A percentile compares a stretch with the other conserved stretches of the same genome.
Conservation (phyloP, 1,140 invertebrate species). For the Aplysia californica region DNA sequence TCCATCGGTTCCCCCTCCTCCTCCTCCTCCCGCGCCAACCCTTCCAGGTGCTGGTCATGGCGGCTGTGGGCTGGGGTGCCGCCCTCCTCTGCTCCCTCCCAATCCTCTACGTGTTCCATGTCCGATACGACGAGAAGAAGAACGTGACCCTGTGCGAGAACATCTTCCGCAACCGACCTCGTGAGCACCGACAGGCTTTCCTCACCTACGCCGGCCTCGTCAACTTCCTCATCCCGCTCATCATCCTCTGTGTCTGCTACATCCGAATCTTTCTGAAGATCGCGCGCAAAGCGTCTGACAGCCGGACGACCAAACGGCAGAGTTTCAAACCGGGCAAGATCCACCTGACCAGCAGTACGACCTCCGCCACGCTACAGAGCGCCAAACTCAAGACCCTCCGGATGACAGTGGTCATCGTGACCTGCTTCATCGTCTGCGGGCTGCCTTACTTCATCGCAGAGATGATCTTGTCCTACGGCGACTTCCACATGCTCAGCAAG, state of each 20-base stretch:
- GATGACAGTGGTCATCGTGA: conserved; percentile 67
- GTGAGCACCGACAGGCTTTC: conserved; percentile 55
- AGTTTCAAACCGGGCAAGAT: conserved; percentile 45
- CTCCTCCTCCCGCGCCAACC: no score
- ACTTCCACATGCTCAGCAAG: conserved; percentile 43
- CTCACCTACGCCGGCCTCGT: conserved; percentile 57
- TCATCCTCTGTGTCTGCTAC: conserved; percentile 59
- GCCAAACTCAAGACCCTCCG: conserved; percentile 68
- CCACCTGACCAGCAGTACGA: conserved; percentile 58
- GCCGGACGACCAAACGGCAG: conserved; percentile 34
- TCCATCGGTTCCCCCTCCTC: no score
- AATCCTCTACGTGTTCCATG: conserved; percentile 57
- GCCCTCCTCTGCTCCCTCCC: conserved; percentile 53
- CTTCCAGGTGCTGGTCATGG: conserved; percentile 60
- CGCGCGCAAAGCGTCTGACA: conserved; percentile 53
- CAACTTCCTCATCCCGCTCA: conserved; percentile 59
- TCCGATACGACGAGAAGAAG: conserved; percentile 32
- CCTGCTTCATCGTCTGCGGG: conserved; percentile 60
- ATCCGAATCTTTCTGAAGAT: conserved; percentile 63
- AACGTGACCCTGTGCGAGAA: conserved; percentile 53
- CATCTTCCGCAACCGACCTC: conserved; percentile 50
- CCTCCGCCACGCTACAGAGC: conserved; percentile 58
- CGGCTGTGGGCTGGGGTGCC: conserved; percentile 52
- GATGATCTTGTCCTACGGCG: conserved; percentile 63
- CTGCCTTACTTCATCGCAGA: conserved; percentile 66